phyloP scores from a whole-genome alignment of 1,140 invertebrate species.

The Drosophila bocki region DNA sequence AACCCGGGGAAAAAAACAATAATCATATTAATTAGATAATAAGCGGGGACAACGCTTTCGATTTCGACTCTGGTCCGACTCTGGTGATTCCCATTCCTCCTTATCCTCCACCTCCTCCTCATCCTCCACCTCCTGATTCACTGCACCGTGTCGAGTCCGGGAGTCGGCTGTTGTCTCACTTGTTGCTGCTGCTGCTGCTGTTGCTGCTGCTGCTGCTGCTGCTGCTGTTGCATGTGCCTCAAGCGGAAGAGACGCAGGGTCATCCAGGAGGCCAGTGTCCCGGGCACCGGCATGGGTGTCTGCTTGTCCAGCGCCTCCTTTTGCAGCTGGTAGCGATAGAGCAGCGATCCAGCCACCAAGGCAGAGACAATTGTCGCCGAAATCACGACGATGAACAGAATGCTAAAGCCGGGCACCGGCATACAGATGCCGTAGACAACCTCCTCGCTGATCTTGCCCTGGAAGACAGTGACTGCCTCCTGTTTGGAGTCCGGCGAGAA shows the following conservation, averaged over 20 bases:
- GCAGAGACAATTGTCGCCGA: conserved; percentile 93
- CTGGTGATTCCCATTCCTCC: conserved; percentile 3
- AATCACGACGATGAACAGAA: conserved; percentile 94
- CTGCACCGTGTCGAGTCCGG: conserved; percentile 74
- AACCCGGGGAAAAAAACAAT: conserved; percentile 36
- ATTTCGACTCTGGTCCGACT: conserved; percentile 10
- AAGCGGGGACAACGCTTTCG: conserved; percentile 30
- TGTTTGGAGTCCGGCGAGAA: conserved; percentile 93
- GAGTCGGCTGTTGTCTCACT: conserved; percentile 37
- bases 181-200: conserved; percentile 51
- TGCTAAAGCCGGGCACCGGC: conserved; percentile 94
- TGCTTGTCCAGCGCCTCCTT: conserved; percentile 87
- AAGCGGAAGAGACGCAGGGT: conserved; percentile 89
- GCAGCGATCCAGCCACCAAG: conserved; percentile 90
- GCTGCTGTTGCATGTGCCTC: conserved; percentile 84
- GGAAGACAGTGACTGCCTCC: conserved; percentile 94
- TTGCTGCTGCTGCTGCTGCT: conserved; percentile 69
- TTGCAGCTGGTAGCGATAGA: conserved; percentile 91
- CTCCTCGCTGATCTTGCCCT: conserved; percentile 93
- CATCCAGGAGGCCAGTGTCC: conserved; percentile 90
- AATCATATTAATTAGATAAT: conserved; percentile 50
- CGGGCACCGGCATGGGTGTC: conserved; percentile 86
- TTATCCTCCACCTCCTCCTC: background rate
- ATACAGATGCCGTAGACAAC: conserved; percentile 96
- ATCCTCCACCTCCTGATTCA: conserved; percentile 13